Conservation (phyloP, 2,797 vertebrate species). For the Echeneis naucrates region DNA sequence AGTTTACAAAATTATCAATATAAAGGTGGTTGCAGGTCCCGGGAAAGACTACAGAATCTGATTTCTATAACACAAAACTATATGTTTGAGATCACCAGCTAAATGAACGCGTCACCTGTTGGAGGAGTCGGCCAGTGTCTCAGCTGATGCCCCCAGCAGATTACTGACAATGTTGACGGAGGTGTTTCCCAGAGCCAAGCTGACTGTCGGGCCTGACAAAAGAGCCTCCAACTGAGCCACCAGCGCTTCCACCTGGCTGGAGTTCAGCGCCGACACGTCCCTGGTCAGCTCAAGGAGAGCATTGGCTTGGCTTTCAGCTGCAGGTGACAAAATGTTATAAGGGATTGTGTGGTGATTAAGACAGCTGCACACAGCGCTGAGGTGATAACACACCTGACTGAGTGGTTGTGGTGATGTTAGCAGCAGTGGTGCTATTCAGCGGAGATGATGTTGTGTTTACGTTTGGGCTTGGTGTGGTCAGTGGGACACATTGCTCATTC, state of each 20-base stretch:
- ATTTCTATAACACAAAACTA: not conserved
- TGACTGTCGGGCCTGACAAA: constrained; percentile 78
- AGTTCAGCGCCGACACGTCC: constrained; percentile 74
- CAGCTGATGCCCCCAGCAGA: constrained; percentile 83
- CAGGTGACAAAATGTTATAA: constrained; percentile 9
- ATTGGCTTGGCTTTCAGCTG: constrained; percentile 40
- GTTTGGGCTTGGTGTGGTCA: constrained; percentile 37
- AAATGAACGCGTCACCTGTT: constrained; percentile 79
- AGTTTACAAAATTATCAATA: not conserved
- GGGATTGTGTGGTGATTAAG: not conserved
- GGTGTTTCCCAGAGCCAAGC: constrained; percentile 76
- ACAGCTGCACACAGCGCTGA: not conserved
- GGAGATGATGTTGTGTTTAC: constrained; percentile 18
- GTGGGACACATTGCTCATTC: constrained; percentile 42
- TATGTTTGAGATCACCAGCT: not conserved
- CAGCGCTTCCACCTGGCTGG: constrained; percentile 74
- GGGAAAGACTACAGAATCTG: not conserved
- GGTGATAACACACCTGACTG: constrained; percentile 31
- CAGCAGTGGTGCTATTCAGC: constrained; percentile 23
- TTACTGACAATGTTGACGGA: constrained; percentile 88
- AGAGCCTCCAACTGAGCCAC: constrained; percentile 77
- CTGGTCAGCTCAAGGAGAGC: constrained; percentile 67
- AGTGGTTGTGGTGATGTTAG: not conserved
- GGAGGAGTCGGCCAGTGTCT: constrained; percentile 80
- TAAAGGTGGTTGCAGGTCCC: not conserved